phyloP scores from a whole-genome alignment of 2,888 invertebrate genomes.

The Apodemia zela region DNA sequence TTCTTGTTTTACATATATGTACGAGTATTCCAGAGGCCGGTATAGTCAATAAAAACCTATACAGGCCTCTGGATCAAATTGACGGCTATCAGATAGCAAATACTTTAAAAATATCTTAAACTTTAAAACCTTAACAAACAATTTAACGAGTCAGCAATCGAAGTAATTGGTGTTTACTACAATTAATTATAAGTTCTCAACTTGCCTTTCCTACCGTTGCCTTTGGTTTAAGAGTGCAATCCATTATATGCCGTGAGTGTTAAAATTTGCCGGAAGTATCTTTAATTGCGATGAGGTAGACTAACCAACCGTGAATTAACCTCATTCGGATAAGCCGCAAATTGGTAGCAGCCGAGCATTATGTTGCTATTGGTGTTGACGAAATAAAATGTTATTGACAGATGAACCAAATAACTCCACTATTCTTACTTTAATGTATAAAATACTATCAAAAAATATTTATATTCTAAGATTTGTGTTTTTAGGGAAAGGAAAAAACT shows the following conservation, averaged over 20 bases:
- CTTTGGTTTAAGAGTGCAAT: slow-evolving; percentile 27
- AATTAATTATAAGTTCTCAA: slow-evolving; percentile 3
- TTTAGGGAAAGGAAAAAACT: too few relatives aligned
- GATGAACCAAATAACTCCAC: neutral
- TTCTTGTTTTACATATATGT: too few relatives aligned
- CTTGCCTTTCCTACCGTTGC: neutral
- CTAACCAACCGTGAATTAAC: slow-evolving; percentile 51
- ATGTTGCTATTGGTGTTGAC: slow-evolving; percentile 7
- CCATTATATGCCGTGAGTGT: slow-evolving; percentile 45
- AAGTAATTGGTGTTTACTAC: neutral
- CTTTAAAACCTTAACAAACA: neutral
- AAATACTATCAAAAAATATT: neutral
- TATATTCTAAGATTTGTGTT: too few relatives aligned
- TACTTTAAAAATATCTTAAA: neutral
- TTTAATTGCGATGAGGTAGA: slow-evolving; percentile 42
- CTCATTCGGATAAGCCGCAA: slow-evolving; percentile 23
- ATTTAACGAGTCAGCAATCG: neutral
- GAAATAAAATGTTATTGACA: slow-evolving; percentile 10
- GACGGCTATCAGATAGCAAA: too few relatives aligned
- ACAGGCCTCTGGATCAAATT: too few relatives aligned
- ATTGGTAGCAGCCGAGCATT: slow-evolving; percentile 5
- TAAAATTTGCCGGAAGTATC: slow-evolving; percentile 44
- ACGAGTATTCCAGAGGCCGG: too few relatives aligned
- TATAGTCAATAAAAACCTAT: too few relatives aligned
- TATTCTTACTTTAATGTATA: too few relatives aligned